phyloP scores from a whole-genome alignment of 1,140 invertebrate species.

The Drosophila pandora region DNA sequence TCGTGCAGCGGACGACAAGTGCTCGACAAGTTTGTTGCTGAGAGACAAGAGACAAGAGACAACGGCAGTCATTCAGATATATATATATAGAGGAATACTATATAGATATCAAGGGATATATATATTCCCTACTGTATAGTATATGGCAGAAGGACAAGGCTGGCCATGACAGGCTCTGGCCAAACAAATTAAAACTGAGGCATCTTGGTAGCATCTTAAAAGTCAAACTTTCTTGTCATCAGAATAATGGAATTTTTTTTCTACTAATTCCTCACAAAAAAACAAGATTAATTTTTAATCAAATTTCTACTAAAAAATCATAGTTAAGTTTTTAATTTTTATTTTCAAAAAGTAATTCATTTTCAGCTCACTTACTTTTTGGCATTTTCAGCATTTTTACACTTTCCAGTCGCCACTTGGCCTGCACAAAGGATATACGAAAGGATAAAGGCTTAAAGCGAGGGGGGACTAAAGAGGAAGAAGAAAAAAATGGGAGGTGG shows the following conservation, averaged over 20 bases:
- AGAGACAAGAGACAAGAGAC: slow-evolving; percentile 19
- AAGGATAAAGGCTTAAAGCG: background rate
- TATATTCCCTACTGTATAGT: background rate
- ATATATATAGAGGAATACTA: slow-evolving; percentile 13
- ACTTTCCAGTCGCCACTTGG: slow-evolving; percentile 41
- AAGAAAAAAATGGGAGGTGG: slow-evolving; percentile 4
- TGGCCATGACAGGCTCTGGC: slow-evolving; percentile 18
- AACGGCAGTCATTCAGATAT: slow-evolving; percentile 21
- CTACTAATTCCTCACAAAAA: background rate
- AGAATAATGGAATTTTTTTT: background rate
- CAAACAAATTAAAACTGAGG: slow-evolving; percentile 79
- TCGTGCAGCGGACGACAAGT: slow-evolving; percentile 59
- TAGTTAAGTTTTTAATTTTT: background rate
- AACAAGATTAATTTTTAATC: background rate
- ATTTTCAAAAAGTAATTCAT: slow-evolving; percentile 9
- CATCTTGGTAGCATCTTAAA: slow-evolving; percentile 34
- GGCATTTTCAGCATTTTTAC: slow-evolving; percentile 46
- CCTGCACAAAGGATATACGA: slow-evolving; percentile 17
- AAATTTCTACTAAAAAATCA: background rate
- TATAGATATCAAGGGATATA: slow-evolving; percentile 2
- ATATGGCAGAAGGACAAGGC: slow-evolving; percentile 22
- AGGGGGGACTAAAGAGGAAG: background rate
- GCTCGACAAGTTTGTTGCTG: slow-evolving; percentile 64
- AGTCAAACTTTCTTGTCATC: background rate
- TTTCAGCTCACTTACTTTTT: slow-evolving; percentile 30